These are phyloP conservation scores for Antedon mediterranea DNA, from an alignment of 53 echinoderm and acorn worm genomes.

Conservation along the genomic window DNA sequence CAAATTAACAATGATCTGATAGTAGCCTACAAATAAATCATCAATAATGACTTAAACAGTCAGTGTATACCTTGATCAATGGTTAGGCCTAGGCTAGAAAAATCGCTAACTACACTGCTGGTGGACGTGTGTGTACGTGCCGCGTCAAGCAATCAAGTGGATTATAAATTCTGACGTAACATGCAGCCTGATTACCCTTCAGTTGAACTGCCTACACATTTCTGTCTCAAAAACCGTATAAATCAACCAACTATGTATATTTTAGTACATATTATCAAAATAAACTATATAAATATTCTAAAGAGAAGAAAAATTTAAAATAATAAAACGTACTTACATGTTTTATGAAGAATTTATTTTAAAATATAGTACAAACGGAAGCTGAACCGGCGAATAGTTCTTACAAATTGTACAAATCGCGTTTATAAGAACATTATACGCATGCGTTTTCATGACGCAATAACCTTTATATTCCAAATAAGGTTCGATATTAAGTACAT, in stretches of 20 bases:
- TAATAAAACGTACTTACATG: not conserved
- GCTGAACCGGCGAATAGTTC: not conserved
- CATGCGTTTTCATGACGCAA: not conserved
- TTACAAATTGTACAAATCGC: not conserved
- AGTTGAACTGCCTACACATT: not conserved
- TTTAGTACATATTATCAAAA: not conserved
- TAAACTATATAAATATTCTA: not conserved
- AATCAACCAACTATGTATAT: not conserved
- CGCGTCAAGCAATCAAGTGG: no score
- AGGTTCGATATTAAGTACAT: no score
- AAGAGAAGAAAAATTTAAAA: not conserved
- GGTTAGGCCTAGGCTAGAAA: no score
- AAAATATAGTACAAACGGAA: not conserved
- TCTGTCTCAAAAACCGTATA: not conserved
- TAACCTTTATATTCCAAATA: no score
- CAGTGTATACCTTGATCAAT: no score
- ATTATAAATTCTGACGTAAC: not conserved
- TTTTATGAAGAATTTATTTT: not conserved
- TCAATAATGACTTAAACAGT: no score
- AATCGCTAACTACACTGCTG: no score
- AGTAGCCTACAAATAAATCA: no score
- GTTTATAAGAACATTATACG: not conserved
- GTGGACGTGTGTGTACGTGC: no score
- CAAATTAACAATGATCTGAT: no score
- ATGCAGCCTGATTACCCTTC: not conserved